phyloP scores from a whole-genome alignment of 2,888 invertebrate species.

The Oithona nana region DNA sequence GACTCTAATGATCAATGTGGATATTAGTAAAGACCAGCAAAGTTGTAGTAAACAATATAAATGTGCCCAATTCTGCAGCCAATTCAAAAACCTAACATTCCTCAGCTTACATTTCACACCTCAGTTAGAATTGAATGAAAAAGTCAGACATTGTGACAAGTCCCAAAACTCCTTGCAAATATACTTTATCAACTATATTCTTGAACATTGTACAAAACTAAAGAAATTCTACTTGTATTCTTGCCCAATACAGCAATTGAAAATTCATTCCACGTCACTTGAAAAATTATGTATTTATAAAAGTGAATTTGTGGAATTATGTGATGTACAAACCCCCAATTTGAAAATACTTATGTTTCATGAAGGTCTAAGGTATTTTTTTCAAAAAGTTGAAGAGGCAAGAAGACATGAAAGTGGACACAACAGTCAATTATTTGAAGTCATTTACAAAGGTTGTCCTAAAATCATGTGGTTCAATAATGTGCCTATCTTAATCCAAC shows the following conservation, averaged over 20 bases:
- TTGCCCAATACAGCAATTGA: not conserved
- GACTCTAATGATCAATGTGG: not conserved
- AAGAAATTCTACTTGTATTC: not conserved
- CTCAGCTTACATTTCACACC: not conserved
- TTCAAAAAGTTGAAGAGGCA: not conserved
- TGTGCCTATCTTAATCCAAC: too few species aligned
- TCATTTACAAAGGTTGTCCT: not conserved
- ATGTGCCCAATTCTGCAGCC: not conserved
- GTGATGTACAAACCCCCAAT: not conserved
- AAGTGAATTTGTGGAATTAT: not conserved
- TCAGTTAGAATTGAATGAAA: not conserved
- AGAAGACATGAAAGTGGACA: not conserved
- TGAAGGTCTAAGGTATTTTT: not conserved
- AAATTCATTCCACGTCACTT: not conserved
- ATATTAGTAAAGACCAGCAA: not conserved
- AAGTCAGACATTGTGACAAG: not conserved
- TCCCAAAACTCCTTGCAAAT: not conserved
- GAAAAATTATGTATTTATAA: conserved; percentile 1
- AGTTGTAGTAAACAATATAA: not conserved
- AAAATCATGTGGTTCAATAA: not conserved
- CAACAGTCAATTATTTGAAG: not conserved
- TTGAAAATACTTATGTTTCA: not conserved
- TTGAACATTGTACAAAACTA: not conserved
- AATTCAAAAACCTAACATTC: not conserved
- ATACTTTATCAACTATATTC: not conserved